Conservation (phyloP, 37 sponge, comb jelly and placozoan species). For the Axinella damicornis region DNA sequence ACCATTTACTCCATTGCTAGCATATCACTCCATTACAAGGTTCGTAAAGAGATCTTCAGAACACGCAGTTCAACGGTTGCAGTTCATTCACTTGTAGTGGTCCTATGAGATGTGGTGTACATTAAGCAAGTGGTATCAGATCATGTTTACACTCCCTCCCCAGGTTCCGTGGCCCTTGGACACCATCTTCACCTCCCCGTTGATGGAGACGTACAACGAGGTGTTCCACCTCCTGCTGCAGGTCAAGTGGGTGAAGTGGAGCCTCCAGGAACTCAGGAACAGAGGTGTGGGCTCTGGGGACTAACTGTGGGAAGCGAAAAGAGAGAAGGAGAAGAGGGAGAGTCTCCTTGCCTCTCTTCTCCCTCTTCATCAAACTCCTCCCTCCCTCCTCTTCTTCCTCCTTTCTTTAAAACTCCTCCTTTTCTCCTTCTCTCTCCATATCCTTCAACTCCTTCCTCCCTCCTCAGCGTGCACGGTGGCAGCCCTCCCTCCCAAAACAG, state of each 20-base stretch:
- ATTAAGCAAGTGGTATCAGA: too few species aligned
- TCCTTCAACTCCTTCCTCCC: neutral
- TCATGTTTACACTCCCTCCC: neutral
- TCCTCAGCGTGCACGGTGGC: neutral
- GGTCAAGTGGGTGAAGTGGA: constrained; percentile 80
- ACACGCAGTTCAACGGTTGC: too few species aligned
- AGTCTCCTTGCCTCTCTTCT: too few species aligned
- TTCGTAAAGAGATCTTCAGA: too few species aligned
- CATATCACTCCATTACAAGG: constrained; percentile 22
- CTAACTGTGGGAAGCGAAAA: too few species aligned
- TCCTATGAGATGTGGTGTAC: too few species aligned
- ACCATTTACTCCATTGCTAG: constrained; percentile 13
- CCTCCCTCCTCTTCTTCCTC: too few species aligned
- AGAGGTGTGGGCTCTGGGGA: constrained; percentile 15
- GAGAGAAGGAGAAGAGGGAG: too few species aligned
- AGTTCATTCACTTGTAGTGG: too few species aligned
- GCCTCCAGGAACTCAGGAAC: constrained; percentile 26
- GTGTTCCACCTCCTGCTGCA: constrained; percentile 47
- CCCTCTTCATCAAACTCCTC: too few species aligned
- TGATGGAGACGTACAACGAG: constrained; percentile 58
- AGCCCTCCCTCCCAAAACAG: constrained; percentile 1
- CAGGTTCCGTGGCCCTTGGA: constrained; percentile 73
- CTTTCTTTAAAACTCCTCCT: too few species aligned
- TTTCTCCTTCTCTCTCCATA: too few species aligned
- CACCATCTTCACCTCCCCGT: constrained; percentile 25